A percentile compares a stretch with the other conserved stretches of the same genome.
phyloP scores from a whole-genome alignment of 2,888 invertebrate species.

The Dryobotodes eremita region DNA sequence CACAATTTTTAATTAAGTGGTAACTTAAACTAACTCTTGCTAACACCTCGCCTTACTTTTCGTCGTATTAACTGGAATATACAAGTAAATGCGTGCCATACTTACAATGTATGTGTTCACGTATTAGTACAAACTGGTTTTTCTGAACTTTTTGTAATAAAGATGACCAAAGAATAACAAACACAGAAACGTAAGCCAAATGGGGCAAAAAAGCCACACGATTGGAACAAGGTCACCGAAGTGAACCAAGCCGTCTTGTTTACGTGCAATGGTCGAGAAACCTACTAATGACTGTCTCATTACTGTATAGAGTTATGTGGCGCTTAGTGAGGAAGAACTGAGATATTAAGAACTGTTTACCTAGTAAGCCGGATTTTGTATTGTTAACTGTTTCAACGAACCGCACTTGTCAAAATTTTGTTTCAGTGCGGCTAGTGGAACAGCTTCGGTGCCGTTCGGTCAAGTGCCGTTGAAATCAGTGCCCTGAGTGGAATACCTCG shows the following conservation, averaged over 20 bases:
- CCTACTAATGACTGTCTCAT: conserved; percentile 61
- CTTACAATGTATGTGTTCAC: background rate
- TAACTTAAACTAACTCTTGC: background rate
- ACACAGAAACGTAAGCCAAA: conserved; percentile 45
- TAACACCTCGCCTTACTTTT: background rate
- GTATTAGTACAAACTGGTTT: background rate
- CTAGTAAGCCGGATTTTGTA: background rate
- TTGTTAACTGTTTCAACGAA: background rate
- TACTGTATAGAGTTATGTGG: conserved; percentile 40
- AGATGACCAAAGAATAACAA: conserved; percentile 44
- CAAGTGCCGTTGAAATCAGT: background rate
- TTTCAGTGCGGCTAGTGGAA: background rate
- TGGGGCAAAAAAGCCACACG: conserved; percentile 28
- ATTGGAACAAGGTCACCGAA: conserved; percentile 59
- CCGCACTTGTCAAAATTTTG: background rate
- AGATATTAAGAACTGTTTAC: background rate
- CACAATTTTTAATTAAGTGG: background rate
- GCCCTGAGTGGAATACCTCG: background rate
- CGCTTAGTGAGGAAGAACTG: conserved; percentile 14
- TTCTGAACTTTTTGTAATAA: conserved; percentile 1
- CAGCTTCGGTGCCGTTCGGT: background rate
- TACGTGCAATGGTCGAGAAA: conserved; percentile 56
- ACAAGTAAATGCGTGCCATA: background rate
- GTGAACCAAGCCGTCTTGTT: conserved; percentile 63
- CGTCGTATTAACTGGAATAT: background rate